These are phyloP conservation scores for Geotrypetes seraphini DNA, from an alignment of 2,797 vertebrate species.

Conservation along the genomic window DNA sequence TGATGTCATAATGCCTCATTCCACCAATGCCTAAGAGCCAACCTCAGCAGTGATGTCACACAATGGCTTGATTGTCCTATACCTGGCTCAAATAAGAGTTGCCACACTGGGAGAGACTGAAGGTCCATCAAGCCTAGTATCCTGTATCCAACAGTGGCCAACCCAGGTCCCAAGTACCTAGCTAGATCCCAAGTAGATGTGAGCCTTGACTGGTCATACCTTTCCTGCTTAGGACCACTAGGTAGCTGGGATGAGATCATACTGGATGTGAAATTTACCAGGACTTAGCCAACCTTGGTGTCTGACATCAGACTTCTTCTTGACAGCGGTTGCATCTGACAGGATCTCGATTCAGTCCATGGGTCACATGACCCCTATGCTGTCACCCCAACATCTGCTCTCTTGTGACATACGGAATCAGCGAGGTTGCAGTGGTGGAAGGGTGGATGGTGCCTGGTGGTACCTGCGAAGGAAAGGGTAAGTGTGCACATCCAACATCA, in stretches of 20 bases:
- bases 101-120: no score
- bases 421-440: conserved; percentile 78
- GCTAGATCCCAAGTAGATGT: no score
- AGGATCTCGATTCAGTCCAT: conserved; percentile 93
- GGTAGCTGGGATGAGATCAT: not conserved
- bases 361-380: conserved; percentile 88
- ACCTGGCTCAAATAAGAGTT: no score
- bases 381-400: conserved; percentile 91
- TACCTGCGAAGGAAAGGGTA: conserved; percentile 82
- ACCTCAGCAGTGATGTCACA: no score
- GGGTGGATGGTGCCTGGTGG: conserved; percentile 90
- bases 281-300: not conserved
- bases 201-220: no score
- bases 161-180: no score
- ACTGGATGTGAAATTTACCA: fast-evolving
- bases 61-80: no score
- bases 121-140: no score
- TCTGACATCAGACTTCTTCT: fast-evolving
- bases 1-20: no score
- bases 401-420: conserved; percentile 89
- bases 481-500: not conserved
- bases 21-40: no score
- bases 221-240: not conserved
- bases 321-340: conserved; percentile 84
- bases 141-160: no score